Evolutionary conservation across 2,888 invertebrate species (phyloP).

Genomic region (Acanthacorydalis orientalis): DNA sequence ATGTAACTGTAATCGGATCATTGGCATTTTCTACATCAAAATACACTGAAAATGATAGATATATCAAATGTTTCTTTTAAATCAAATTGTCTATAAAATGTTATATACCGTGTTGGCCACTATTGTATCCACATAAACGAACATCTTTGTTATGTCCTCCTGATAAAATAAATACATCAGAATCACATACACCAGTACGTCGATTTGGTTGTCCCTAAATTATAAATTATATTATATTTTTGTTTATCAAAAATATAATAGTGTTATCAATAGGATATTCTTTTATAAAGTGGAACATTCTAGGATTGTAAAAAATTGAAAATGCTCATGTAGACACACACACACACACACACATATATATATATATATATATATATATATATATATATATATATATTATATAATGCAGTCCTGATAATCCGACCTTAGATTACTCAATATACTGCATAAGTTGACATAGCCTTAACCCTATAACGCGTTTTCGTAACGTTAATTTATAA

Average conservation of each 20-base stretch:
- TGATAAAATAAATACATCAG: conserved; percentile 46
- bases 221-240: background rate
- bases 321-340: background rate
- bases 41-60: conserved; percentile 36
- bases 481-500: no score
- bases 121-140: conserved; percentile 63
- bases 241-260: no score
- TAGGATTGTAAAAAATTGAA: background rate
- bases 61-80: background rate
- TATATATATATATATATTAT: no score
- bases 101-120: conserved; percentile 63
- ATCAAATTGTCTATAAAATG: background rate
- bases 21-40: conserved; percentile 41
- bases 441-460: no score
- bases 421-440: no score
- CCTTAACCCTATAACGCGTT: no score
- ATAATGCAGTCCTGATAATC: no score
- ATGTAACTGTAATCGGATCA: conserved; percentile 30
- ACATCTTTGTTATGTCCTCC: conserved; percentile 40
- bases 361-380: no score
- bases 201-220: conserved; percentile 68
- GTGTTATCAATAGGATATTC: no score
- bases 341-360: no score
- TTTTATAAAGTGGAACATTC: background rate
- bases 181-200: conserved; percentile 59